Conservation (phyloP, 2,113 vertebrate genomes). For the Gasterosteus nipponicus region DNA sequence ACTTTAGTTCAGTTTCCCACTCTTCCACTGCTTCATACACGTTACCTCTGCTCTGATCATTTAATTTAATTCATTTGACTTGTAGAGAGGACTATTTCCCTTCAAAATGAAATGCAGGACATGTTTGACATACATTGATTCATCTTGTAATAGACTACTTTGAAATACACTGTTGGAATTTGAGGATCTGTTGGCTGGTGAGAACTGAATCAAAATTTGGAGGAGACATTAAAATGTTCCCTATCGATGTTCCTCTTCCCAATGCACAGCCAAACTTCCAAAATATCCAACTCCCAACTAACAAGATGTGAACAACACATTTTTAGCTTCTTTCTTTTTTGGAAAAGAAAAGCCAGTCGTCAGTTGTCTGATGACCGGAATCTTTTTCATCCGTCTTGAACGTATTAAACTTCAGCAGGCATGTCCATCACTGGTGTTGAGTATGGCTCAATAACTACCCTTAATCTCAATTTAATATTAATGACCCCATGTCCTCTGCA, state of each 20-base stretch:
- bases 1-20: too few species aligned
- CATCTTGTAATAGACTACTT: too few species aligned
- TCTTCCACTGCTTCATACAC: too few species aligned
- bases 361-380: background rate
- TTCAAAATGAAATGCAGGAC: too few species aligned
- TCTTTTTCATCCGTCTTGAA: background rate
- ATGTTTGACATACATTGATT: background rate
- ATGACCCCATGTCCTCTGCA: conserved; percentile 3
- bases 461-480: background rate
- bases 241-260: background rate
- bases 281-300: background rate
- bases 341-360: background rate
- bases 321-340: too few species aligned
- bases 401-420: background rate
- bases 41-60: too few species aligned
- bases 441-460: background rate
- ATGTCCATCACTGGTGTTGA: background rate
- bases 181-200: background rate
- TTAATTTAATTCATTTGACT: too few species aligned
- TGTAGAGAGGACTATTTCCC: too few species aligned
- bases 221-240: background rate
- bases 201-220: background rate
- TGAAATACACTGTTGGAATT: background rate
- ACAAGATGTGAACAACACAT: background rate
- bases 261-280: background rate